Evolutionary conservation across 2,888 invertebrate species (phyloP).

Genomic region (Quadroppia sp.): DNA sequence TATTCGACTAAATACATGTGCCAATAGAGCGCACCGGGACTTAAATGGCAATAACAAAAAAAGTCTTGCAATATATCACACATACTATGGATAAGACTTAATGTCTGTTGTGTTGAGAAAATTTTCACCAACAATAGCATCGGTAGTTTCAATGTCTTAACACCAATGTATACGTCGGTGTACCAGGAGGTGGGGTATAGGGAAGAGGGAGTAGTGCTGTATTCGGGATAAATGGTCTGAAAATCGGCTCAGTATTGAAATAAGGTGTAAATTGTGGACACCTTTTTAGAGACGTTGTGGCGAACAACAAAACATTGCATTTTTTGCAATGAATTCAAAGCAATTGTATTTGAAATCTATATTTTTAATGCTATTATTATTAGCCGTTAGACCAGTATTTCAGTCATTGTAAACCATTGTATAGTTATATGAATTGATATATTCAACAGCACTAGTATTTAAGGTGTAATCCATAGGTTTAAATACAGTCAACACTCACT

Average conservation of each 20-base stretch:
- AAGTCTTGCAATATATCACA: not conserved
- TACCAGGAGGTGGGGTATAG: not conserved
- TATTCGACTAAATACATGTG: not conserved
- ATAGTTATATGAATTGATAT: not conserved
- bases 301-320: not conserved
- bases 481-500: not conserved
- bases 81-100: not conserved
- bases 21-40: no score
- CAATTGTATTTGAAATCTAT: not conserved
- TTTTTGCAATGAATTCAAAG: not conserved
- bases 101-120: not conserved
- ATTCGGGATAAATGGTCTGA: not conserved
- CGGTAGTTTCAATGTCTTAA: not conserved
- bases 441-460: not conserved
- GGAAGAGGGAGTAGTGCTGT: not conserved
- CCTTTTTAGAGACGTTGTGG: not conserved
- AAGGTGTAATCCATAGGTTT: not conserved
- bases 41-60: not conserved
- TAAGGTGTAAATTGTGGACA: slow-evolving; percentile 1
- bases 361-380: slow-evolving; percentile 16
- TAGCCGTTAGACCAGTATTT: not conserved
- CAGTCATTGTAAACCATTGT: not conserved
- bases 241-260: not conserved
- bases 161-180: not conserved
- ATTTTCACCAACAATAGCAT: not conserved